Conservation (phyloP, 2,888 invertebrate species). For the Argyresthia albistria region DNA sequence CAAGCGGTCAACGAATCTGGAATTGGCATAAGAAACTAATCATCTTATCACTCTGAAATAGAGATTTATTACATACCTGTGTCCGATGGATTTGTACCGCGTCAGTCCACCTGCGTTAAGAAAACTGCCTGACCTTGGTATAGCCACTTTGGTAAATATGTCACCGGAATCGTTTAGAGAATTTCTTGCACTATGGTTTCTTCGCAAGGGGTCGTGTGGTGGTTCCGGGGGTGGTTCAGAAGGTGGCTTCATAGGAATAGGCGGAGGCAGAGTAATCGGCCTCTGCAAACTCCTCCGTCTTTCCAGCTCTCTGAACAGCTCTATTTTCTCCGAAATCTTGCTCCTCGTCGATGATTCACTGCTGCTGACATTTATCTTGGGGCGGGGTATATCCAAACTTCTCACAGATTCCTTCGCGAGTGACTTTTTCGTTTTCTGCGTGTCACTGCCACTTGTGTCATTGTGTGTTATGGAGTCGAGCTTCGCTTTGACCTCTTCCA, state of each 20-base stretch:
- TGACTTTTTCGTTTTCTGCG: constrained; percentile 67
- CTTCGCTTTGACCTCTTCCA: constrained; percentile 73
- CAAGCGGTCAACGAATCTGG: constrained; percentile 20
- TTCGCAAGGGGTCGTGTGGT: constrained; percentile 44
- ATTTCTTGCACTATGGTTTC: constrained; percentile 61
- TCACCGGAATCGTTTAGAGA: constrained; percentile 78
- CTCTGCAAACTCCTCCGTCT: constrained; percentile 57
- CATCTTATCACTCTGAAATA: background rate
- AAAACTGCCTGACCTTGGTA: constrained; percentile 89
- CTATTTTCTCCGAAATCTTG: constrained; percentile 67
- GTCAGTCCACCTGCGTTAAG: constrained; percentile 85
- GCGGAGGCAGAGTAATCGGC: constrained; percentile 62
- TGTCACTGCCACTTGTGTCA: constrained; percentile 60
- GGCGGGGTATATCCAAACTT: constrained; percentile 11
- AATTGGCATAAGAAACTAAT: background rate
- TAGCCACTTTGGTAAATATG: constrained; percentile 87
- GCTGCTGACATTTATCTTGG: constrained; percentile 32
- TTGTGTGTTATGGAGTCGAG: constrained; percentile 59
- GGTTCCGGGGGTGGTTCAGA: constrained; percentile 32
- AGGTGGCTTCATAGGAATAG: constrained; percentile 53
- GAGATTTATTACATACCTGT: constrained; percentile 60
- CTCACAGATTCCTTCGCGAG: constrained; percentile 27
- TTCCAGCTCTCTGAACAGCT: constrained; percentile 60
- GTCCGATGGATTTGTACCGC: constrained; percentile 80
- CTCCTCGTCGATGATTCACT: constrained; percentile 59